Conservation (phyloP, 1,140 invertebrate genomes). For the Melipona quadrifasciata region DNA sequence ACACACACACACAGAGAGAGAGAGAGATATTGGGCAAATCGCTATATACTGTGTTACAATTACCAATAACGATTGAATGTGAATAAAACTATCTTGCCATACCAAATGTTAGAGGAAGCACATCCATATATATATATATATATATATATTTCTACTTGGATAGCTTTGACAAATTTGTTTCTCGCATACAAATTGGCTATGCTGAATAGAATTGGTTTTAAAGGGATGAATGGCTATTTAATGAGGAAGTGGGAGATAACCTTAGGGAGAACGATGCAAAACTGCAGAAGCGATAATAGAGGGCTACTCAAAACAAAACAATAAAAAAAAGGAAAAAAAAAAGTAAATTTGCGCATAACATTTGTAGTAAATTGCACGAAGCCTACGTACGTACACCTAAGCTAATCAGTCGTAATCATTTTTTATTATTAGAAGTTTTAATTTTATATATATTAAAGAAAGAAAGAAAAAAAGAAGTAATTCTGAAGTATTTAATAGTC, state of each 20-base stretch:
- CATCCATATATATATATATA: slow-evolving; percentile 64
- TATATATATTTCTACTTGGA: slow-evolving; percentile 70
- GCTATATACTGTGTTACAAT: slow-evolving; percentile 70
- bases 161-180: slow-evolving; percentile 71
- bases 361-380: slow-evolving; percentile 70
- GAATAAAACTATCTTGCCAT: slow-evolving; percentile 76
- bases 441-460: slow-evolving; percentile 78
- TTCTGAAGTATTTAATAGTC: slow-evolving; percentile 81
- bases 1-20: too few species aligned
- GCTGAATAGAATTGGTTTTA: slow-evolving; percentile 12
- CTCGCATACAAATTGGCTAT: slow-evolving; percentile 57
- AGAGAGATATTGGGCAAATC: slow-evolving; percentile 74
- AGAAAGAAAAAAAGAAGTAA: slow-evolving; percentile 71
- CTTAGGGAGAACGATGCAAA: slow-evolving; percentile 17
- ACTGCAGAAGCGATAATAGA: slow-evolving; percentile 21
- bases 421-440: slow-evolving; percentile 79
- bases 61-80: slow-evolving; percentile 67
- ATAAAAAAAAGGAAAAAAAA: background rate
- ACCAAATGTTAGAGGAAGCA: slow-evolving; percentile 75
- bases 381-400: slow-evolving; percentile 73
- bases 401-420: slow-evolving; percentile 74
- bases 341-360: slow-evolving; percentile 57
- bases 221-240: background rate
- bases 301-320: slow-evolving; percentile 45
- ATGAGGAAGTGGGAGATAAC: background rate